Percentiles rank a stretch among this genome's conserved stretches.
Conservation (phyloP, 2,113 vertebrate genomes). For the Danionella cerebrum region DNA sequence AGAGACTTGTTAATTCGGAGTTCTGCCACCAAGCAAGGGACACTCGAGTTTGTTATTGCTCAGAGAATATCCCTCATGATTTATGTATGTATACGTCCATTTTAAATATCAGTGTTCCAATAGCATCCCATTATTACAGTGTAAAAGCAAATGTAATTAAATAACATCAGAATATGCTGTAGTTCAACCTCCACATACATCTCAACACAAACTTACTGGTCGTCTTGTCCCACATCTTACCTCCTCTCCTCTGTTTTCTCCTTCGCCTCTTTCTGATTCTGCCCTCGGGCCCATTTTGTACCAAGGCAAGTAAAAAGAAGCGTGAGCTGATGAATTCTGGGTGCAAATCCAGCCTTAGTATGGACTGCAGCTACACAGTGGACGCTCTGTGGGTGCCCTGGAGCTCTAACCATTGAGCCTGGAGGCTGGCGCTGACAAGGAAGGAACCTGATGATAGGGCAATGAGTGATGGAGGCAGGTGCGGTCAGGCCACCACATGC, state of each 20-base stretch:
- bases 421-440: slow-evolving; percentile 38
- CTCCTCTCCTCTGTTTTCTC: slow-evolving; percentile 41
- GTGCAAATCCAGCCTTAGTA: neutral
- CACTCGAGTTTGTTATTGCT: neutral
- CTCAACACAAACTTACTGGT: neutral
- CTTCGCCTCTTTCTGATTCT: slow-evolving; percentile 39
- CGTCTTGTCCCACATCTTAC: slow-evolving; percentile 42
- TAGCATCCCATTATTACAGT: no score
- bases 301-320: neutral
- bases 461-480: slow-evolving; percentile 50
- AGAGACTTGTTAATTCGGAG: neutral
- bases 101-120: no score
- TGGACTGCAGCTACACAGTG: neutral
- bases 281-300: slow-evolving; percentile 49
- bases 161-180: no score
- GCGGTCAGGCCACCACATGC: slow-evolving; percentile 4
- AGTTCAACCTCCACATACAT: no score
- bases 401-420: slow-evolving; percentile 27
- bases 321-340: slow-evolving; percentile 3
- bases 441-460: slow-evolving; percentile 53
- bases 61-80: neutral
- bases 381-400: slow-evolving; percentile 21
- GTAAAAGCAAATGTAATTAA: no score
- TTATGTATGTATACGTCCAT: neutral
- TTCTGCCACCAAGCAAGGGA: neutral